These are phyloP conservation scores for Flabesymbios commensalis DNA, from an alignment of 2,888 invertebrate genomes.

Conservation along the genomic window DNA sequence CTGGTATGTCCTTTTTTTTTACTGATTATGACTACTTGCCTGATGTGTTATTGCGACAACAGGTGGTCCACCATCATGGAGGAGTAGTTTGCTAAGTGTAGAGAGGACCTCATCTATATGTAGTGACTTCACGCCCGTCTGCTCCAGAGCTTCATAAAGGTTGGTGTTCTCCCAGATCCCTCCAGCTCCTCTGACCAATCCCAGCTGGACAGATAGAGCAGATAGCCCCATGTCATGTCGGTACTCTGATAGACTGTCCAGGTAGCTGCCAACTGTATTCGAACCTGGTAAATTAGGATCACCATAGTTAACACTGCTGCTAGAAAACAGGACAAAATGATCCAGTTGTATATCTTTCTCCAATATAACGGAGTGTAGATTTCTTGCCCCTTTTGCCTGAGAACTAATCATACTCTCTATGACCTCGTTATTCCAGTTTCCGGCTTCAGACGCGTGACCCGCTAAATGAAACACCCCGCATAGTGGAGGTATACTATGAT, in stretches of 20 bases:
- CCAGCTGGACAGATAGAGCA: not conserved
- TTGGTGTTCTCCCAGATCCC: not conserved
- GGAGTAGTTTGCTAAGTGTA: not conserved
- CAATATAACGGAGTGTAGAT: too few relatives aligned
- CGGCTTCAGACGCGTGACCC: not conserved
- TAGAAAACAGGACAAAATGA: too few relatives aligned
- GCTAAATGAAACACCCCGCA: not conserved
- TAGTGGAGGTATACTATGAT: not conserved
- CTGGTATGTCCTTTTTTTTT: too few relatives aligned
- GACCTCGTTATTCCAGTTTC: not conserved
- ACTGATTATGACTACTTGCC: too few relatives aligned
- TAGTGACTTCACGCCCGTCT: not conserved
- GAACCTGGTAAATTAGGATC: too few relatives aligned
- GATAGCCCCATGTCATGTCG: not conserved
- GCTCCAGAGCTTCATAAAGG: not conserved
- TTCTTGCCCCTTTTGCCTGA: not conserved
- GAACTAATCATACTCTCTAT: not conserved
- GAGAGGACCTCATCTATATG: constrained; percentile 5
- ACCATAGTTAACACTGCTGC: too few relatives aligned
- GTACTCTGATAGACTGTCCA: not conserved
- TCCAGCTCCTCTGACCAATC: not conserved
- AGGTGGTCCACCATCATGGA: not conserved
- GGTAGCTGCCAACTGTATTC: too few relatives aligned
- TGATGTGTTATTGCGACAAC: not conserved
- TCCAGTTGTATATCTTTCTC: too few relatives aligned